phyloP scores from a whole-genome alignment of 1,140 invertebrate genomes.

The Panulirus ornatus region DNA sequence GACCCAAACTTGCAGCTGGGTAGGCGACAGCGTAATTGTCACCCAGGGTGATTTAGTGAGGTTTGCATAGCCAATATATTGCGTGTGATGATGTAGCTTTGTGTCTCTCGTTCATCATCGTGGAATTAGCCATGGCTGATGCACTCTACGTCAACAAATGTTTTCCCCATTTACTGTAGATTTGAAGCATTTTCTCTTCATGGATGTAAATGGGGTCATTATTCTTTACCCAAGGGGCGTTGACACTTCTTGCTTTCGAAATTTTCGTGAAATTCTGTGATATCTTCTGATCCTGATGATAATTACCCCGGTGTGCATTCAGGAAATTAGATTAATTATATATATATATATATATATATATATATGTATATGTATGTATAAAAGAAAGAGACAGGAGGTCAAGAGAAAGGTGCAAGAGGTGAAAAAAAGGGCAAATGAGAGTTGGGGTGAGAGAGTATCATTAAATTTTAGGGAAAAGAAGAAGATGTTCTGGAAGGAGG shows the following conservation, averaged over 20 bases:
- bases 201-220: background rate
- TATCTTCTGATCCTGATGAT: background rate
- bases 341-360: background rate
- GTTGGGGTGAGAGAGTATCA: background rate
- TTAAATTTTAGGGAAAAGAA: background rate
- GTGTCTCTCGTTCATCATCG: too few relatives aligned
- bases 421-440: too few relatives aligned
- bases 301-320: background rate
- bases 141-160: background rate
- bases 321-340: background rate
- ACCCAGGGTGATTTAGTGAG: too few relatives aligned
- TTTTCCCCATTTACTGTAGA: background rate
- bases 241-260: background rate
- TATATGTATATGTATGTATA: constrained; percentile 7
- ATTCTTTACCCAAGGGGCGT: background rate
- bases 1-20: too few relatives aligned
- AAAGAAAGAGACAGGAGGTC: background rate
- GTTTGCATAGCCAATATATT: too few relatives aligned
- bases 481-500: too few relatives aligned
- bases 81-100: too few relatives aligned
- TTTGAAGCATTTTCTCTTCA: too few relatives aligned
- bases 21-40: too few relatives aligned
- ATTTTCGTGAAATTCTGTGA: too few relatives aligned
- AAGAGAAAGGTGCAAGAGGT: too few relatives aligned
- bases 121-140: too few relatives aligned